These are phyloP conservation scores for Leptinotarsa haldemani DNA, from an alignment of 2,888 invertebrate genomes.

Conservation along the genomic window DNA sequence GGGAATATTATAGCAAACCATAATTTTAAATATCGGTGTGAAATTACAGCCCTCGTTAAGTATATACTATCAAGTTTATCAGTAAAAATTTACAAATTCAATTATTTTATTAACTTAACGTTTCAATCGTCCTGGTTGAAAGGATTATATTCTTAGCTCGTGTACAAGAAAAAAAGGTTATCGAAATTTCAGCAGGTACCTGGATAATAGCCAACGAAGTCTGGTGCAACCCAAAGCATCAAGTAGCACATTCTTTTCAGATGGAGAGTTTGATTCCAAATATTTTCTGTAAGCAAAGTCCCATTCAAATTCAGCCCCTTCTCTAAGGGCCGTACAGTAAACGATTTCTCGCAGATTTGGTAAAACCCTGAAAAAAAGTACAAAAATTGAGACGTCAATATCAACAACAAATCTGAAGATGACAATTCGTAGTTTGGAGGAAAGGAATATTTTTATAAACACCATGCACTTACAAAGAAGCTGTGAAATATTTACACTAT, in stretches of 20 bases:
- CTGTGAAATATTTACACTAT: no score
- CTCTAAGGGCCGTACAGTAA: conserved; percentile 75
- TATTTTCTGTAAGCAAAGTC: conserved; percentile 73
- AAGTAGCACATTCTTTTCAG: conserved; percentile 73
- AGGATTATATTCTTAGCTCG: no score
- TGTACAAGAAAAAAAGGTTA: background rate
- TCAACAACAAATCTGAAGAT: background rate
- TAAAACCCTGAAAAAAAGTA: conserved; percentile 67
- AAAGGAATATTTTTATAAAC: no score
- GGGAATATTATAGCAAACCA: no score
- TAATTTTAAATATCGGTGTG: no score
- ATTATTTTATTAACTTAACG: no score
- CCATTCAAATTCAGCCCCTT: conserved; percentile 76
- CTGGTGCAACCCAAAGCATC: conserved; percentile 70
- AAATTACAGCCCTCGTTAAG: no score
- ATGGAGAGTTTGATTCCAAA: conserved; percentile 67
- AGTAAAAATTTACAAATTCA: no score
- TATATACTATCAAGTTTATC: no score
- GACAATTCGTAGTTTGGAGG: background rate
- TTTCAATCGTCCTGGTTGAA: no score
- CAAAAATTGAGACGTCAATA: no score
- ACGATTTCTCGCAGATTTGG: conserved; percentile 73
- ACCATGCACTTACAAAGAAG: no score
- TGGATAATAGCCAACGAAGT: conserved; percentile 70
- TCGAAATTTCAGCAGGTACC: conserved; percentile 60